Conservation (phyloP, 2,797 vertebrate species). For the Menidia menidia region DNA sequence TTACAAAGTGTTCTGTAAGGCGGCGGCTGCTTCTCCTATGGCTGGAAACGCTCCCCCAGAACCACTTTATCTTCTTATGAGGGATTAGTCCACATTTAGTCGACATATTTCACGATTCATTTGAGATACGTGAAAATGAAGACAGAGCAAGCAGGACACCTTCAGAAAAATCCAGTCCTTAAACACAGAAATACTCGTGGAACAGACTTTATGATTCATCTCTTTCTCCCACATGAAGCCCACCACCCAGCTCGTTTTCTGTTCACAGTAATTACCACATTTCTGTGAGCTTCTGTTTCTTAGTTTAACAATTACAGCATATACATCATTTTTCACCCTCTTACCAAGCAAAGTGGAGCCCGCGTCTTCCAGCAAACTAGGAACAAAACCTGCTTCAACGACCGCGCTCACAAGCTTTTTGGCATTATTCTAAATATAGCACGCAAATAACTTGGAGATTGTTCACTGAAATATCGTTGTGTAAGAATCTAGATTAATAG, state of each 20-base stretch:
- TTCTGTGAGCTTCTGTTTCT: not conserved
- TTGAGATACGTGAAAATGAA: too few relatives aligned
- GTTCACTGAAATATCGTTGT: slow-evolving; percentile 21
- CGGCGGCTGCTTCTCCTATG: slow-evolving; percentile 12
- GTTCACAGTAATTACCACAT: not conserved
- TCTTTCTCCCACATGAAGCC: not conserved
- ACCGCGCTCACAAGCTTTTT: slow-evolving; percentile 8
- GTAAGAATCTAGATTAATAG: slow-evolving; percentile 11
- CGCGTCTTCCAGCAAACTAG: slow-evolving; percentile 3
- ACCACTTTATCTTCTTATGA: slow-evolving; percentile 1
- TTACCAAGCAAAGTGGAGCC: not conserved
- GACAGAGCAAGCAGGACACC: not conserved
- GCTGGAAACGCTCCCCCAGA: too few relatives aligned
- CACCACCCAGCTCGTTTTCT: not conserved
- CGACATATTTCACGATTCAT: not conserved
- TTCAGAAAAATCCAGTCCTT: not conserved
- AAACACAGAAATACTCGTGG: not conserved
- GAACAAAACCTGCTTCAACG: slow-evolving; percentile 13
- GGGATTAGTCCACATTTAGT: not conserved
- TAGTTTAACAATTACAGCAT: not conserved
- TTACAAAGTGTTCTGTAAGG: slow-evolving; percentile 27
- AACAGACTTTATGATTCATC: not conserved
- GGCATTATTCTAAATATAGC: slow-evolving; percentile 22
- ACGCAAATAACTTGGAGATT: slow-evolving; percentile 4
- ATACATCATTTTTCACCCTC: not conserved